Percentiles rank a stretch among this genome's conserved stretches.
Evolutionary conservation across 2,113 vertebrate species (phyloP).

Genomic region (Acanthochromis polyacanthus): DNA sequence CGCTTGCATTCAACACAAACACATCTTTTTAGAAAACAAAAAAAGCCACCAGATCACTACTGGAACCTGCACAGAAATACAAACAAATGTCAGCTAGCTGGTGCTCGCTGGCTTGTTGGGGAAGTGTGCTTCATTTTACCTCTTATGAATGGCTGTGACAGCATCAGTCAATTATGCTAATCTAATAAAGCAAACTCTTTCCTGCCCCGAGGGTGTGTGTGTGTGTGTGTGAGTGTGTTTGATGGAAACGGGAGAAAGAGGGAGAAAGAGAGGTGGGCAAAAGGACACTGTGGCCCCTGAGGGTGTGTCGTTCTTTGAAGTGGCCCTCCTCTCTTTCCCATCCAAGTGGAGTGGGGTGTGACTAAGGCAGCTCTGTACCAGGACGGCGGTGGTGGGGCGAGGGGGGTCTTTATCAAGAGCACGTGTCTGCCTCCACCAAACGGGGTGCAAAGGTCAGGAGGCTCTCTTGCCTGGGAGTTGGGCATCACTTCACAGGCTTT

Average conservation of each 20-base stretch:
- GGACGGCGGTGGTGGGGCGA: constrained; percentile 47
- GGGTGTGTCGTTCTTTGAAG: constrained; percentile 86
- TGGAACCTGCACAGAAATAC: constrained; percentile 54
- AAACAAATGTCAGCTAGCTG: constrained; percentile 67
- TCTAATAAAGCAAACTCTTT: constrained; percentile 85
- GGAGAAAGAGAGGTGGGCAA: constrained; percentile 78
- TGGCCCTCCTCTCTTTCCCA: constrained; percentile 78
- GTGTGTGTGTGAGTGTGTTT: constrained; percentile 44
- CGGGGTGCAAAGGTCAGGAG: constrained; percentile 84
- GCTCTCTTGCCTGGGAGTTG: constrained; percentile 62
- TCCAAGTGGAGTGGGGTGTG: constrained; percentile 85
- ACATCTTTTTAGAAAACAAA: not conserved
- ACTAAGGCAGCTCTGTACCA: constrained; percentile 86
- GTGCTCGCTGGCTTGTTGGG: constrained; percentile 48
- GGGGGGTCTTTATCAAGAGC: constrained; percentile 94
- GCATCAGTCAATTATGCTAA: constrained; percentile 87
- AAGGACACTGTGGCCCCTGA: constrained; percentile 82
- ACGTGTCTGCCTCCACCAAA: constrained; percentile 88
- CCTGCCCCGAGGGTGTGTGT: constrained; percentile 72
- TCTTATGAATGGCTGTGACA: constrained; percentile 77
- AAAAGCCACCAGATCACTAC: constrained; percentile 5
- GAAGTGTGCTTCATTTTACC: constrained; percentile 78
- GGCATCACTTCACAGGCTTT: constrained; percentile 73
- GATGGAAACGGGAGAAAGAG: constrained; percentile 58
- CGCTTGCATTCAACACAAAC: constrained; percentile 30